These are phyloP conservation scores for Aleiodes sp. DNA, from an alignment of 1,140 invertebrate genomes.

Conservation along the genomic window DNA sequence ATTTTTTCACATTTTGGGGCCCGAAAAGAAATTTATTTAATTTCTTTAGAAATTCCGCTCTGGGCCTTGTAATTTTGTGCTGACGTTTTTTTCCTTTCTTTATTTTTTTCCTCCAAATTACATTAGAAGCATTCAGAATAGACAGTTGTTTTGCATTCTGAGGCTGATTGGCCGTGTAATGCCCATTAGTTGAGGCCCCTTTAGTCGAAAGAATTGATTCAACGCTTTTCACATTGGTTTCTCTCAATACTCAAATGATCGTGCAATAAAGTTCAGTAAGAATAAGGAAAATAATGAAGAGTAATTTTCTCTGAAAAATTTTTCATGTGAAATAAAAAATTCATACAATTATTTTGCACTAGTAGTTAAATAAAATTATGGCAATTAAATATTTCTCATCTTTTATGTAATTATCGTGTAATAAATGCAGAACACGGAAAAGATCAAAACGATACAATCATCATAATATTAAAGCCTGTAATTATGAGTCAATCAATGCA, in stretches of 20 bases:
- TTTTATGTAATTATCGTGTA: no score
- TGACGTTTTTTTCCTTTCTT: not conserved
- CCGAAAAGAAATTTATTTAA: not conserved
- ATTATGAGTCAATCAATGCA: constrained; percentile 36
- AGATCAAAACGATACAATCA: constrained; percentile 17
- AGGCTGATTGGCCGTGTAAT: constrained; percentile 28
- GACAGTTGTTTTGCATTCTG: constrained; percentile 6
- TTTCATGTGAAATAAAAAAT: no score
- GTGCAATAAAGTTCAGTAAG: no score
- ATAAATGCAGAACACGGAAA: no score
- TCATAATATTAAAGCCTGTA: constrained; percentile 10
- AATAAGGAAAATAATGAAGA: no score
- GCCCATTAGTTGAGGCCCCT: constrained; percentile 23
- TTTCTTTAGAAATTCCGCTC: no score
- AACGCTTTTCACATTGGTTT: not conserved
- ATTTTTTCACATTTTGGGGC: not conserved
- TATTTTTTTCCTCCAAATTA: not conserved
- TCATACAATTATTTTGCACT: no score
- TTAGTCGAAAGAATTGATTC: constrained; percentile 18
- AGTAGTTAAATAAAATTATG: no score
- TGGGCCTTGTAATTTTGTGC: not conserved
- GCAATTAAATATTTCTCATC: no score
- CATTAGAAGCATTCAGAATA: not conserved
- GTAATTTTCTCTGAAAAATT: not conserved
- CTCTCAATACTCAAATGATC: constrained; percentile 23